Evolutionary conservation across 1,140 invertebrate species (phyloP).

Genomic region (Lycorma delicatula): DNA sequence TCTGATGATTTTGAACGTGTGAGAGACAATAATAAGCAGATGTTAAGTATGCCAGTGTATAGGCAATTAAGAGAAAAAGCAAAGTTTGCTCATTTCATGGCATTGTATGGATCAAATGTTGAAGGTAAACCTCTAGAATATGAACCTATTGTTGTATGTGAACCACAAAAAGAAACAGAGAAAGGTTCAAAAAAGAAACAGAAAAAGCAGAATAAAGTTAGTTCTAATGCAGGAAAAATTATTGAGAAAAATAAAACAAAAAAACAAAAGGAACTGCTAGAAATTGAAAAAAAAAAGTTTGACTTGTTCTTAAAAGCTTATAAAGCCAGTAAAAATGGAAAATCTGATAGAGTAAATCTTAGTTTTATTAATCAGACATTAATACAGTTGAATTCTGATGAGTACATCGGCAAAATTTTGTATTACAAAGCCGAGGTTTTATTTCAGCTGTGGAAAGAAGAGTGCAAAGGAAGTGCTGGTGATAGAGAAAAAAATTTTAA

Average conservation of each 20-base stretch:
- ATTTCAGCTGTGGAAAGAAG: constrained; percentile 5
- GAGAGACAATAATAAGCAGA: not conserved
- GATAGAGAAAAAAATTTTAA: not conserved
- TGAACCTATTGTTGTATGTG: constrained; percentile 13
- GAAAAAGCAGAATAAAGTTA: constrained; percentile 8
- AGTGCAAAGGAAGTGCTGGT: not conserved
- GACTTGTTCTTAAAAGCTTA: not conserved
- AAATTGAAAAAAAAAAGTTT: constrained; percentile 1
- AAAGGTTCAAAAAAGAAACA: constrained; percentile 1
- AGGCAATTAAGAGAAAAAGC: not conserved
- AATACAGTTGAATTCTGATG: not conserved
- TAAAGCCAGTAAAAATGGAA: not conserved
- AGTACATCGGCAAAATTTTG: not conserved
- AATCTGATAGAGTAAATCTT: not conserved
- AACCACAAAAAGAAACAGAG: constrained; percentile 5
- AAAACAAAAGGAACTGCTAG: constrained; percentile 14
- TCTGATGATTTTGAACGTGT: not conserved
- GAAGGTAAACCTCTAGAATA: constrained; percentile 15
- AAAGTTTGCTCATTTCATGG: not conserved
- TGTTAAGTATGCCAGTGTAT: not conserved
- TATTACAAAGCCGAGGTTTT: constrained; percentile 6
- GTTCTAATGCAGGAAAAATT: constrained; percentile 5
- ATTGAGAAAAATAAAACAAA: constrained; percentile 2
- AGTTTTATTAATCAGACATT: not conserved
- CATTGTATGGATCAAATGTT: constrained; percentile 24